Evolutionary conservation across 2,113 vertebrate species (phyloP).

Genomic region (Syrmaticus mikado): DNA sequence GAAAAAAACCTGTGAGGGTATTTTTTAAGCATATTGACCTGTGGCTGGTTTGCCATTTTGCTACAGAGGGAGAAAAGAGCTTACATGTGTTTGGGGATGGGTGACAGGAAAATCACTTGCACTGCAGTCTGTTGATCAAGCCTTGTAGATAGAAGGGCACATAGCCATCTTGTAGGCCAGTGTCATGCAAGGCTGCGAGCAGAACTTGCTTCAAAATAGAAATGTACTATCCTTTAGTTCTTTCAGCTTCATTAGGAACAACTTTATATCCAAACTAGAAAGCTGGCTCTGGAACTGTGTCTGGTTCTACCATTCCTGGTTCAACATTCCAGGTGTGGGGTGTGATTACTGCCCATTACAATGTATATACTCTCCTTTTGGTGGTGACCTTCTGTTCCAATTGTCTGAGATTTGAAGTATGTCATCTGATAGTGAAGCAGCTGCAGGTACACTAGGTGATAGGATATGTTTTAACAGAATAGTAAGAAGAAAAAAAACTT

Average conservation of each 20-base stretch:
- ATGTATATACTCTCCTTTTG: not conserved
- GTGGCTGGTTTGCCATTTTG: accelerated
- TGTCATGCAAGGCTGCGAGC: not conserved
- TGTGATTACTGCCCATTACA: not conserved
- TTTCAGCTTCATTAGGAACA: not conserved
- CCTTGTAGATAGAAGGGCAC: not conserved
- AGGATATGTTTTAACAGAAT: not conserved
- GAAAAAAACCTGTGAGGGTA: not conserved
- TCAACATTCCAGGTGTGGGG: not conserved
- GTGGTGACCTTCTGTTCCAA: accelerated
- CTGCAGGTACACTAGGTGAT: not conserved
- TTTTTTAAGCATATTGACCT: too few relatives aligned
- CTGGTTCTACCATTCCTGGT: not conserved
- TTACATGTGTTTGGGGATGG: not conserved
- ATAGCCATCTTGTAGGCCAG: accelerated
- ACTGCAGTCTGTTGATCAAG: not conserved
- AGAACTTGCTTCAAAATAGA: not conserved
- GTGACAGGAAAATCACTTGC: not conserved
- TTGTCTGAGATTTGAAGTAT: not conserved
- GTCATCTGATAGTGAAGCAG: not conserved
- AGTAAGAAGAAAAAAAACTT: not conserved
- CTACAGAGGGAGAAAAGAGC: not conserved
- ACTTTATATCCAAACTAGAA: not conserved
- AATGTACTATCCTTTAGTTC: not conserved
- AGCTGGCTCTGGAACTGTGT: not conserved